These are phyloP conservation scores for Arizona elegans DNA, from an alignment of 2,113 vertebrate genomes.

Conservation along the genomic window DNA sequence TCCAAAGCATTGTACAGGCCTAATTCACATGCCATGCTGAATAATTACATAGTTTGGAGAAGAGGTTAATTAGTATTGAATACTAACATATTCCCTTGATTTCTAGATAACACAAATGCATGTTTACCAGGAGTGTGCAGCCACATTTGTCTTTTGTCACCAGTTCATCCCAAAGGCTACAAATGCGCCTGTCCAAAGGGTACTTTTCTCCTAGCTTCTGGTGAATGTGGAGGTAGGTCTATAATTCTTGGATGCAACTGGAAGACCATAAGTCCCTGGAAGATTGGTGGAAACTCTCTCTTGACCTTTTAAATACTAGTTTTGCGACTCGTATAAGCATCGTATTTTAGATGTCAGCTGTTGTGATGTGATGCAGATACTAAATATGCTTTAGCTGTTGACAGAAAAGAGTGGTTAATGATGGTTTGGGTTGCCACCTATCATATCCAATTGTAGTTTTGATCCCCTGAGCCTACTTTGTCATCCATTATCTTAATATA, in stretches of 20 bases:
- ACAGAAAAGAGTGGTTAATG: background rate
- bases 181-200: conserved; percentile 80
- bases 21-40: background rate
- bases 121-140: conserved; percentile 73
- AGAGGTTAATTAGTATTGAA: background rate
- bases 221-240: conserved; percentile 79
- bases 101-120: conserved; percentile 53
- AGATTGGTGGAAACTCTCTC: background rate
- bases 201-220: conserved; percentile 73
- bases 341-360: background rate
- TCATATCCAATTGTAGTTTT: background rate
- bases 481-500: background rate
- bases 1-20: background rate
- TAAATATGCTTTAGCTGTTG: background rate
- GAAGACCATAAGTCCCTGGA: background rate
- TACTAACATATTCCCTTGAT: conserved; percentile 5
- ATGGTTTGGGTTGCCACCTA: background rate
- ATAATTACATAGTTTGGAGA: background rate
- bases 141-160: conserved; percentile 81
- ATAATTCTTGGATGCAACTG: background rate
- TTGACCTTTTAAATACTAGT: no score
- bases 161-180: conserved; percentile 72
- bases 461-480: background rate
- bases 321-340: background rate
- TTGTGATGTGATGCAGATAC: background rate